These are phyloP conservation scores for Panopea generosa DNA, from an alignment of 2,888 invertebrate species.

Conservation along the genomic window DNA sequence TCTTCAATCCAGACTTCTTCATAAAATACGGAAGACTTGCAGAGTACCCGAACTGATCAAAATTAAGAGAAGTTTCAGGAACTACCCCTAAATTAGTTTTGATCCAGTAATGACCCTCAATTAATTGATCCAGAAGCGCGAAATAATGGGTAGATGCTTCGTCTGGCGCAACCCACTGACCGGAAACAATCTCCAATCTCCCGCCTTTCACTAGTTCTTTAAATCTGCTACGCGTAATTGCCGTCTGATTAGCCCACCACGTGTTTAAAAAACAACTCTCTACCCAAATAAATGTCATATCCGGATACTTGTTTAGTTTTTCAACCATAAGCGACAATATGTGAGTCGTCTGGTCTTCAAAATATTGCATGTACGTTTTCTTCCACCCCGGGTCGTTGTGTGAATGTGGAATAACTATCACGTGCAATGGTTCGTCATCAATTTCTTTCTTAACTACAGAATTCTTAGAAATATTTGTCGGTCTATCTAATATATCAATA, in stretches of 20 bases:
- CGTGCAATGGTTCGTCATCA: constrained; percentile 48
- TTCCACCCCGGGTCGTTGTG: constrained; percentile 99
- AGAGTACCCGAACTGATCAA: constrained; percentile 83
- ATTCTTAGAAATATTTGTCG: neutral
- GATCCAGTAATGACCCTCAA: constrained; percentile 82
- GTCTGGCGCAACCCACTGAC: constrained; percentile 82
- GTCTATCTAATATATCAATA: neutral
- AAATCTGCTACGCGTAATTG: constrained; percentile 51
- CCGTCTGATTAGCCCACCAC: constrained; percentile 76
- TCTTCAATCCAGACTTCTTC: constrained; percentile 73
- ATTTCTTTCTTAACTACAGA: neutral
- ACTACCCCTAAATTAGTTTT: constrained; percentile 85
- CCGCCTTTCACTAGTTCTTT: constrained; percentile 68
- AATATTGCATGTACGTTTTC: constrained; percentile 97
- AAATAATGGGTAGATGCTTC: constrained; percentile 80
- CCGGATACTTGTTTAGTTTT: constrained; percentile 92
- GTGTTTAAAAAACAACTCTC: constrained; percentile 79
- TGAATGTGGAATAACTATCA: constrained; percentile 94
- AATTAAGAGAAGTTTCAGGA: constrained; percentile 78
- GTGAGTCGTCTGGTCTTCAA: constrained; percentile 90
- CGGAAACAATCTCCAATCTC: constrained; percentile 79
- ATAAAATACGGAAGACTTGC: constrained; percentile 77
- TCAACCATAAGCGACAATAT: constrained; percentile 96
- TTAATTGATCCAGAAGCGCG: constrained; percentile 78
- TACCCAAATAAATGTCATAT: constrained; percentile 86